Base-by-base conservation (phyloP, 2,113 vertebrate genomes). In the Siphamia tubifer region DNA sequence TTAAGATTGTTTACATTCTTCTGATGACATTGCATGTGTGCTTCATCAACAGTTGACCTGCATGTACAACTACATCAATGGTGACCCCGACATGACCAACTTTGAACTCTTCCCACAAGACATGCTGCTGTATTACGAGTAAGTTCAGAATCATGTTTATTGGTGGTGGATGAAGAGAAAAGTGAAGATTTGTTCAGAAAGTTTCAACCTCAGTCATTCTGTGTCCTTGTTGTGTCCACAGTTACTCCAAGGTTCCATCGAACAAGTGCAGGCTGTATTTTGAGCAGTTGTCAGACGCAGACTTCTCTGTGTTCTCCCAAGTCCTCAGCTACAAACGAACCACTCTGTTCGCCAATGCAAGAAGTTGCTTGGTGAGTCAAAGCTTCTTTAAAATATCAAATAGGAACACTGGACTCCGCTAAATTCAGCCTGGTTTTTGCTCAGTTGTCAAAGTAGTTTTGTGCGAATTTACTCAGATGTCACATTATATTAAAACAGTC, bases 71-170 rank as follows among this genome's bases (percentile, higher is more conserved):
- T 68, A 86, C 67, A 83, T 93, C 1, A 86, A n/a, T 44, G 15
- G 0, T 0, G 71, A 82, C 0, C 0, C 72, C 0, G 42, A 81
- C 0, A 32, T n/a, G 48, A 44, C 36, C 15, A 34, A 1, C 51
- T 93, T 89, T 42, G 2, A 20, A 11, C 56, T 82, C 21, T 91
- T 80, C 27, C 92, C 92, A 16, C 51, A 40, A 0, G 88, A 93
- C 1, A 1, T 93, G 70, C 79, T 93, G 52, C 76, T 93, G 17
- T 92, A 93, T 63, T 93, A 92, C 19, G 44, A 91, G 92, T 93
- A 79, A 52, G 90, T 81, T 25, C 2, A 4, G 1, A 3, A 19
- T 11, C 0, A 12, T 38, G 17, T 12, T 3, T 3, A n/a, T 13
- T 20, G 2, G 9, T 17, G 17, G 31, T 20, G 3, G 12, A 6